phyloP scores from a whole-genome alignment of 1,140 invertebrate genomes.

The Bombus balteatus region DNA sequence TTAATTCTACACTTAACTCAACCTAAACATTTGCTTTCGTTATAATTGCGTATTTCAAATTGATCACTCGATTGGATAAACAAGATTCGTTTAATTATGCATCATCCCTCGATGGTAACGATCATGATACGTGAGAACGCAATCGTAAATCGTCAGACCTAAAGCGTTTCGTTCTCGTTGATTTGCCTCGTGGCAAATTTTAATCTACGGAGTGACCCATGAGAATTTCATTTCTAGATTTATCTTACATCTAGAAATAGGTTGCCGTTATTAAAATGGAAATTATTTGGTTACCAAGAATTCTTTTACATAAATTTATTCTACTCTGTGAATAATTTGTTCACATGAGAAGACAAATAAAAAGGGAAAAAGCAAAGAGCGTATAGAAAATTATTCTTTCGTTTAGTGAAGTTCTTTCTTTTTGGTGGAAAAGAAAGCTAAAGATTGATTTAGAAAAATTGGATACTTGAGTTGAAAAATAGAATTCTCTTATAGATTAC shows the following conservation, averaged over 20 bases:
- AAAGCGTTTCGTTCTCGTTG: neutral
- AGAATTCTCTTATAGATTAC: too few relatives aligned
- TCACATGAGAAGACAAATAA: too few relatives aligned
- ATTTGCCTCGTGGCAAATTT: neutral
- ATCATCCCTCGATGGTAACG: neutral
- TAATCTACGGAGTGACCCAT: neutral
- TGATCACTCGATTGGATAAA: neutral
- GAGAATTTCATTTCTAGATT: neutral
- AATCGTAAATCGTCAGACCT: neutral
- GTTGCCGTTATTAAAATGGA: neutral
- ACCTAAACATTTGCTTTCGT: neutral
- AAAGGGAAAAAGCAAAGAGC: too few relatives aligned
- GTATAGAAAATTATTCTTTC: too few relatives aligned
- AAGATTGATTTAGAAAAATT: too few relatives aligned
- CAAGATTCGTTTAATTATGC: constrained; percentile 25
- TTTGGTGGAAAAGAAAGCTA: too few relatives aligned
- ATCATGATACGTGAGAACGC: neutral
- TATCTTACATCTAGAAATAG: neutral
- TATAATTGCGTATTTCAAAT: neutral
- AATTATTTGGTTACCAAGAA: neutral
- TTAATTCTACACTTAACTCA: neutral
- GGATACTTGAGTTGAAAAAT: too few relatives aligned
- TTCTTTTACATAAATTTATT: too few relatives aligned
- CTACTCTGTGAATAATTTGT: too few relatives aligned
- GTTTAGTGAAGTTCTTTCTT: too few relatives aligned